A percentile compares a stretch with the other conserved stretches of the same genome.
These are phyloP conservation scores for Erpetoichthys calabaricus DNA, from an alignment of 2,797 vertebrate species.

Conservation along the genomic window DNA sequence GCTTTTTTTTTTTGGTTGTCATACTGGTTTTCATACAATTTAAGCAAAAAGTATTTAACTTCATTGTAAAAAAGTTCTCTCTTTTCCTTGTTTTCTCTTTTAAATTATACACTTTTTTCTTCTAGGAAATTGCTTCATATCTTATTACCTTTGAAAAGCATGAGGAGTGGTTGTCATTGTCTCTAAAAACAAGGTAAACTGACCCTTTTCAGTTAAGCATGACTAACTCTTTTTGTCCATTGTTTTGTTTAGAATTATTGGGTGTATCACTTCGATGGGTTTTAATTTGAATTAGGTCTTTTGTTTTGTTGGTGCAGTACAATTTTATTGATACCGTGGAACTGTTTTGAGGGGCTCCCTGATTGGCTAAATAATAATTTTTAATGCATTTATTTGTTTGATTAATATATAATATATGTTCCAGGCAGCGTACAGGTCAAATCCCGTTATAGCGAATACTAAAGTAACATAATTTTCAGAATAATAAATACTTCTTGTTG, in stretches of 20 bases:
- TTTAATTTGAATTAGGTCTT: not conserved
- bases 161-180: constrained; percentile 71
- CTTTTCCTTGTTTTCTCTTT: too few species aligned
- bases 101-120: not conserved
- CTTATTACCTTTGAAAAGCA: constrained; percentile 73
- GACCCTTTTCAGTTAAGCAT: not conserved
- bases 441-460: too few species aligned
- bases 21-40: too few species aligned
- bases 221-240: not conserved
- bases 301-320: not conserved
- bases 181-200: constrained; percentile 63
- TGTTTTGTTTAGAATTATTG: not conserved
- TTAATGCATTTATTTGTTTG: not conserved
- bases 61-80: too few species aligned
- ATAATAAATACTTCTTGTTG: too few species aligned
- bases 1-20: too few species aligned
- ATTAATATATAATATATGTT: too few species aligned
- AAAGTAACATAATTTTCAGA: too few species aligned
- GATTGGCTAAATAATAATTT: not conserved
- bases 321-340: not conserved
- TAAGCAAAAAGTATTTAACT: too few species aligned
- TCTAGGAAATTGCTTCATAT: constrained; percentile 73
- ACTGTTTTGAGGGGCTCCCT: not conserved
- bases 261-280: not conserved
- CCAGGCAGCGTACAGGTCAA: too few species aligned